phyloP scores from a whole-genome alignment of 2,797 vertebrate genomes.

The Pangasius mekongensis region DNA sequence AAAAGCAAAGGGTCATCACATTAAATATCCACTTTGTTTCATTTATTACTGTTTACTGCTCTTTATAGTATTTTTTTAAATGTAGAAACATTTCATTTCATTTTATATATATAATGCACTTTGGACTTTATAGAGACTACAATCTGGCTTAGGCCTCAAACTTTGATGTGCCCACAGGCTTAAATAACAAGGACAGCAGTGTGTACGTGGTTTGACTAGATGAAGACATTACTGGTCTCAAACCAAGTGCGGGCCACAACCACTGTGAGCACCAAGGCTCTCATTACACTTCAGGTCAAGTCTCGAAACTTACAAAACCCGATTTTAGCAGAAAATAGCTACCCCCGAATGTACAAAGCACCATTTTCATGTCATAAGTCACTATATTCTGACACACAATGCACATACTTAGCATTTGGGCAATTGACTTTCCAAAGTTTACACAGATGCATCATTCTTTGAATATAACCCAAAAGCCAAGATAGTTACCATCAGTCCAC shows the following conservation, averaged over 20 bases:
- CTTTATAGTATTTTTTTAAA: too few species aligned
- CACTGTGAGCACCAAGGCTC: slow-evolving; percentile 27
- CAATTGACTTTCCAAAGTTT: neutral
- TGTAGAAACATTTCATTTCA: too few species aligned
- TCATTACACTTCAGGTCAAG: slow-evolving; percentile 25
- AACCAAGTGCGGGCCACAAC: slow-evolving; percentile 18
- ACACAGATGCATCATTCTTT: neutral
- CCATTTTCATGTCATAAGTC: neutral
- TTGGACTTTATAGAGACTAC: neutral
- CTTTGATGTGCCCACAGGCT: slow-evolving; percentile 37
- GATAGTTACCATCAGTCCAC: slow-evolving; percentile 81
- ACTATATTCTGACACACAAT: neutral
- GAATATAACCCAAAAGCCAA: slow-evolving; percentile 6
- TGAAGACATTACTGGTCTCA: slow-evolving; percentile 30
- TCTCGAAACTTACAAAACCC: neutral
- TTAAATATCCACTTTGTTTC: too few species aligned
- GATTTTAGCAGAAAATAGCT: slow-evolving; percentile 14
- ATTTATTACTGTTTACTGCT: too few species aligned
- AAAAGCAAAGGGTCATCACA: too few species aligned
- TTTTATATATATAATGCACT: too few species aligned
- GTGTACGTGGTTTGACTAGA: slow-evolving; percentile 42
- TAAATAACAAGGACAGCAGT: slow-evolving; percentile 42
- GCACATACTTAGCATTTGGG: neutral
- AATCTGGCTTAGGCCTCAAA: neutral
- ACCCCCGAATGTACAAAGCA: neutral